Evolutionary conservation across 2,888 invertebrate genomes (phyloP).

Genomic region (Nematopogon swammerdamellus): DNA sequence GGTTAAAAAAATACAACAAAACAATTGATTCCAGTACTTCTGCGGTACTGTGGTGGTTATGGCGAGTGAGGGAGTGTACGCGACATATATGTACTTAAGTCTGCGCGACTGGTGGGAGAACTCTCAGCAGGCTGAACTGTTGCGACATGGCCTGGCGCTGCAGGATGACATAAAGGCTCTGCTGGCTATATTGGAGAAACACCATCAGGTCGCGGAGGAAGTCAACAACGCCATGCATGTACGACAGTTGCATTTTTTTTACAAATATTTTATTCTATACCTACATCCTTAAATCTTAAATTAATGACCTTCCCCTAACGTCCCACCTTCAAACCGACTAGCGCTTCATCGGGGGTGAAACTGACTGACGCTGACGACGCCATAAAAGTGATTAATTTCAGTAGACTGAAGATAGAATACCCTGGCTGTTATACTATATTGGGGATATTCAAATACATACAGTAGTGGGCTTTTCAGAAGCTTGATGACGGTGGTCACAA

Average conservation of each 20-base stretch:
- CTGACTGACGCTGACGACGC: no score
- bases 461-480: no score
- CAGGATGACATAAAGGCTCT: conserved; percentile 47
- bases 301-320: no score
- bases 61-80: conserved; percentile 40
- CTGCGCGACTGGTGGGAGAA: conserved; percentile 42
- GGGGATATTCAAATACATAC: no score
- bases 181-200: conserved; percentile 21
- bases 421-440: no score
- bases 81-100: conserved; percentile 44
- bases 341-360: no score
- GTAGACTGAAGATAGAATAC: no score
- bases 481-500: no score
- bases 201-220: background rate
- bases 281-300: no score
- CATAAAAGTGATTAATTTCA: no score
- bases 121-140: conserved; percentile 44
- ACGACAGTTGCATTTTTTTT: background rate
- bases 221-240: background rate
- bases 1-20: background rate
- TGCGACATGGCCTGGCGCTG: conserved; percentile 38
- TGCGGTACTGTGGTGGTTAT: conserved; percentile 37
- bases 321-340: no score
- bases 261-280: no score
- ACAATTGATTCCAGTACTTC: conserved; percentile 22